These are phyloP conservation scores for Biston betularia DNA, from an alignment of 2,888 invertebrate genomes.

Conservation along the genomic window DNA sequence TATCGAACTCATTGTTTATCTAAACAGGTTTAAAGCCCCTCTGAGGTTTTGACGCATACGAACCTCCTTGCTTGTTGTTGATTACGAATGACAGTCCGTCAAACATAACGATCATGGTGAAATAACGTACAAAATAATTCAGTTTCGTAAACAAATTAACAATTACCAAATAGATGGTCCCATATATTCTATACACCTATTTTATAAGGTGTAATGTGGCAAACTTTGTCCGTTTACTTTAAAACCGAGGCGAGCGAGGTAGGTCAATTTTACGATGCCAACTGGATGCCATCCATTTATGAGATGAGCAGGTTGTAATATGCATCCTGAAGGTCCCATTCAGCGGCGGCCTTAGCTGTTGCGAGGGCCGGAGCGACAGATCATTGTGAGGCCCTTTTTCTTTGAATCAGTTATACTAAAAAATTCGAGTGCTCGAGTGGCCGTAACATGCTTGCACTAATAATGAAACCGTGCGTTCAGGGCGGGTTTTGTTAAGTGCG, in stretches of 20 bases:
- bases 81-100: neutral
- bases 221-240: slow-evolving; percentile 56
- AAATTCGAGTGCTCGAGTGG: too few relatives aligned
- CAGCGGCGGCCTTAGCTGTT: too few relatives aligned
- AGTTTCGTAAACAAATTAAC: slow-evolving; percentile 47
- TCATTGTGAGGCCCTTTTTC: too few relatives aligned
- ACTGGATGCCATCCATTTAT: neutral
- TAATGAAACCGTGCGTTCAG: too few relatives aligned
- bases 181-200: slow-evolving; percentile 40
- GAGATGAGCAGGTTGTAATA: too few relatives aligned
- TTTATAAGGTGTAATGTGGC: slow-evolving; percentile 62
- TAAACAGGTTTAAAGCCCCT: neutral
- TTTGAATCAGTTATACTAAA: too few relatives aligned
- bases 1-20: neutral
- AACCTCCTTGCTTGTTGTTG: neutral
- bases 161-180: slow-evolving; percentile 53
- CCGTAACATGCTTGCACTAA: too few relatives aligned
- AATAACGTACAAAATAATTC: slow-evolving; percentile 46
- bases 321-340: too few relatives aligned
- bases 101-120: slow-evolving; percentile 47
- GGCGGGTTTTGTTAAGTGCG: too few relatives aligned
- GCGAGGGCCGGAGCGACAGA: too few relatives aligned
- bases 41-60: neutral
- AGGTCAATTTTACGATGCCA: slow-evolving; percentile 24
- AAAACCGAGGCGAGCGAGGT: slow-evolving; percentile 58